phyloP scores from a whole-genome alignment of 2,113 vertebrate species.

The Microcebus jonahi region DNA sequence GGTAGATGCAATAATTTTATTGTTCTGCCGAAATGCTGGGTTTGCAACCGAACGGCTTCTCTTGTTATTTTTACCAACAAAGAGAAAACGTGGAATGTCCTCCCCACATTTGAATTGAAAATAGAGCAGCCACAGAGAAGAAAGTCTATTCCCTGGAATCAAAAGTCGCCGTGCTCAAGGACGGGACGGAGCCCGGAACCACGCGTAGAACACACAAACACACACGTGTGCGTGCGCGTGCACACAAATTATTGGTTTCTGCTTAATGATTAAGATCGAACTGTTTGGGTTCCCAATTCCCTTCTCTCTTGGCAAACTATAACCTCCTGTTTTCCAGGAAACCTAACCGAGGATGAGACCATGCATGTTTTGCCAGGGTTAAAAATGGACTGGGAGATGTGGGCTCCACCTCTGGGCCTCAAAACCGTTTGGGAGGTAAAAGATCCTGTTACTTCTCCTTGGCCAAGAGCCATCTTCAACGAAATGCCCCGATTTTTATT shows the following conservation, averaged over 20 bases:
- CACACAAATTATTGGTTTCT: background rate
- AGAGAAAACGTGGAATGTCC: no score
- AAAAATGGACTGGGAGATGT: rapidly evolving
- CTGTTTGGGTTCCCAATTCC: background rate
- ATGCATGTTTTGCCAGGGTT: no score
- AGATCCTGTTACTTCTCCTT: rapidly evolving
- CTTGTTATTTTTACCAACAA: background rate
- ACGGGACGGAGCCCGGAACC: rapidly evolving
- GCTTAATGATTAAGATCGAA: no score
- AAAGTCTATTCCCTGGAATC: background rate
- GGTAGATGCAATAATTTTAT: no score
- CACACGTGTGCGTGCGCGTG: no score
- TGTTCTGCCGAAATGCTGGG: no score
- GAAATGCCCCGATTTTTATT: no score
- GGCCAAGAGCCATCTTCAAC: background rate
- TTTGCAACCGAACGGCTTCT: background rate
- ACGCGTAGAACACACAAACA: background rate
- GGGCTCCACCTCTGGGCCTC: background rate
- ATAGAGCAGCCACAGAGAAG: no score
- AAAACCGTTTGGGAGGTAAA: background rate
- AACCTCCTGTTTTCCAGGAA: background rate
- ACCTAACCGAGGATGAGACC: no score
- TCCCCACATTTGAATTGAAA: no score
- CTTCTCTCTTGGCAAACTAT: background rate
- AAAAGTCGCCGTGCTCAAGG: no score